Base-by-base conservation (phyloP, 2,797 vertebrate genomes). In the Halcyon leucocephala region DNA sequence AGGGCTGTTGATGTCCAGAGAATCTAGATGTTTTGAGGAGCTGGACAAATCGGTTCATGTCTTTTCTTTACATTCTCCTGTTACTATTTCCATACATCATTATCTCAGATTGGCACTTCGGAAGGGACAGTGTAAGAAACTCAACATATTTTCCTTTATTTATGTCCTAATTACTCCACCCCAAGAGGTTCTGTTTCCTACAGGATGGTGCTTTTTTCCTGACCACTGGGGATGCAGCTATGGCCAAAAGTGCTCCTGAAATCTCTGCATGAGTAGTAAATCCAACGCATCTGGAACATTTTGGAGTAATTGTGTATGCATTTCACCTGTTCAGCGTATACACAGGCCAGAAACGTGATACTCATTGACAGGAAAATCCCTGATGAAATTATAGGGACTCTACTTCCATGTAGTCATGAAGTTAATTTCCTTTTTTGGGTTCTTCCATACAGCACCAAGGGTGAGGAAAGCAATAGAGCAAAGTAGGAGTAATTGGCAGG, bases 261-360 rank as follows among this genome's bases (percentile, higher is more conserved):
- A 83, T 76, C 26, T 87, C 39, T 14, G 35, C 52, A 51, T 51
- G 28, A 48, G 46, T 8, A 69, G 73, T 86, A 93, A 95, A 92
- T 94, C 58, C 80, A 86, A 39, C 44, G 83, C 82, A 60, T 72
- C 86, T 94, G 94, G 92, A 95, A 92, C 28, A 26, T 76, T 88
- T 95, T 92, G 54, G 51, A 58, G 39, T 79, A 81, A 76, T 90
- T 88, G 71, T 81, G 62, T 76, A 29, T 37, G 46, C 82, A 78
- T 0, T 78, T 93, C 91, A 95, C 93, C 92, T 95, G 88, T 61
- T 95, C 66, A 35, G 66, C 71, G 62, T 61, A 69, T 49, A 41
- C 80, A 33, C 15, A 69, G 90, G 42, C 82, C 70, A 82, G 77
- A 84, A 84, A 46, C 46, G 9, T 51, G 82, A 42, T 65, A 24